phyloP scores from a whole-genome alignment of 2,797 vertebrate species.

The Darevskia nairensis region DNA sequence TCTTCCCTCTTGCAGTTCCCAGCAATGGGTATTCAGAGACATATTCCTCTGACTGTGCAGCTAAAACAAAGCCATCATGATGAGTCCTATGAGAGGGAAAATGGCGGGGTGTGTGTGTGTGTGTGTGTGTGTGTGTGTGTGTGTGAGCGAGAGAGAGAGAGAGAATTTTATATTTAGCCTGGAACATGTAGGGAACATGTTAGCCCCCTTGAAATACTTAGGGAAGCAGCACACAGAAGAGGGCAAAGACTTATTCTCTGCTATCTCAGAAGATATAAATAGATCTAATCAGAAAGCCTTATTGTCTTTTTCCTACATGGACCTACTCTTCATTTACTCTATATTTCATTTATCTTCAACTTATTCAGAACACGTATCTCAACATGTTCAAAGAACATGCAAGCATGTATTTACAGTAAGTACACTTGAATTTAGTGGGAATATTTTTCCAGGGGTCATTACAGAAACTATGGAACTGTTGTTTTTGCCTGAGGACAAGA shows the following conservation, averaged over 20 bases:
- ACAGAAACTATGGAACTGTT: neutral
- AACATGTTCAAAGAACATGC: slow-evolving; percentile 1
- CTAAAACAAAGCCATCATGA: too few relatives aligned
- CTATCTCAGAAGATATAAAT: too few relatives aligned
- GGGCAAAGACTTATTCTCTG: too few relatives aligned
- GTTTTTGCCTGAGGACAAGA: neutral
- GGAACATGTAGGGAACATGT: neutral
- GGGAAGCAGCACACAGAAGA: neutral
- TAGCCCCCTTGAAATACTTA: neutral
- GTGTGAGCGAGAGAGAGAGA: neutral
- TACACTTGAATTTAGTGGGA: neutral
- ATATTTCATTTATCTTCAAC: neutral
- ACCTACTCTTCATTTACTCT: neutral
- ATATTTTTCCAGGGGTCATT: neutral
- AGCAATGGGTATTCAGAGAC: too few relatives aligned
- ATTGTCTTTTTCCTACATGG: neutral
- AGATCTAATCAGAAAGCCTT: neutral
- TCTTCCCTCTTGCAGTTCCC: too few relatives aligned
- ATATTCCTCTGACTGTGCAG: too few relatives aligned
- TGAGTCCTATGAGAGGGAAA: too few relatives aligned
- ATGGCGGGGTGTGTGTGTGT: too few relatives aligned
- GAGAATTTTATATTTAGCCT: neutral
- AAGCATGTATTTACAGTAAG: neutral
- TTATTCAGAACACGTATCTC: neutral
- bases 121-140: too few relatives aligned